Percentiles rank a stretch among this genome's conserved stretches.
Conservation (phyloP, 2,888 invertebrate species). For the Hyppa rectilinea region DNA sequence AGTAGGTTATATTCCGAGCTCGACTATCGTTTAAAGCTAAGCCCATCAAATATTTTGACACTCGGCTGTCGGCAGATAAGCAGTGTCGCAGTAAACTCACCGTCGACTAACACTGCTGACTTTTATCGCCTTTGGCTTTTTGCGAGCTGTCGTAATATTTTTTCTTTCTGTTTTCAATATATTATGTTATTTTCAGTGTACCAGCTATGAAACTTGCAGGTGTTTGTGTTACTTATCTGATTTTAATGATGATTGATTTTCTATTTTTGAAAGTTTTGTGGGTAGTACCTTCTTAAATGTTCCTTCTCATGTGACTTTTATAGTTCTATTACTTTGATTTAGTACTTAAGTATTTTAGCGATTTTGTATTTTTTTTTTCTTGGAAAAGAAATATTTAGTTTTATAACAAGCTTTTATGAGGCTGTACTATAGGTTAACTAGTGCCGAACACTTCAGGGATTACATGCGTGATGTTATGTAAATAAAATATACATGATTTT, state of each 20-base stretch:
- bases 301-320: background rate
- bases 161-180: slow-evolving; percentile 62
- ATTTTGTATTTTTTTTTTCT: background rate
- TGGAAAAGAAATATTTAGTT: background rate
- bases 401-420: too few relatives aligned
- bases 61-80: slow-evolving; percentile 75
- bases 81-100: slow-evolving; percentile 72
- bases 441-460: too few relatives aligned
- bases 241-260: slow-evolving; percentile 63
- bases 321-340: background rate
- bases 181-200: slow-evolving; percentile 53
- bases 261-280: slow-evolving; percentile 32
- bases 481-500: too few relatives aligned
- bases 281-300: slow-evolving; percentile 5
- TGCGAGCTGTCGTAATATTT: slow-evolving; percentile 67
- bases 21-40: slow-evolving; percentile 55
- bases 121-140: slow-evolving; percentile 74
- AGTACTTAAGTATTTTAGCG: background rate
- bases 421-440: too few relatives aligned
- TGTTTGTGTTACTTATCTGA: slow-evolving; percentile 52
- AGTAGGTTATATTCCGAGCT: slow-evolving; percentile 51
- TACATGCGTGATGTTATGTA: too few relatives aligned
- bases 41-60: slow-evolving; percentile 78
- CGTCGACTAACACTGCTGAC: slow-evolving; percentile 68
- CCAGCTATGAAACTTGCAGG: slow-evolving; percentile 59